A percentile compares a stretch with the other conserved stretches of the same genome.
Evolutionary conservation across 2,113 vertebrate genomes (phyloP).

Genomic region (Nothoprocta pentlandii): DNA sequence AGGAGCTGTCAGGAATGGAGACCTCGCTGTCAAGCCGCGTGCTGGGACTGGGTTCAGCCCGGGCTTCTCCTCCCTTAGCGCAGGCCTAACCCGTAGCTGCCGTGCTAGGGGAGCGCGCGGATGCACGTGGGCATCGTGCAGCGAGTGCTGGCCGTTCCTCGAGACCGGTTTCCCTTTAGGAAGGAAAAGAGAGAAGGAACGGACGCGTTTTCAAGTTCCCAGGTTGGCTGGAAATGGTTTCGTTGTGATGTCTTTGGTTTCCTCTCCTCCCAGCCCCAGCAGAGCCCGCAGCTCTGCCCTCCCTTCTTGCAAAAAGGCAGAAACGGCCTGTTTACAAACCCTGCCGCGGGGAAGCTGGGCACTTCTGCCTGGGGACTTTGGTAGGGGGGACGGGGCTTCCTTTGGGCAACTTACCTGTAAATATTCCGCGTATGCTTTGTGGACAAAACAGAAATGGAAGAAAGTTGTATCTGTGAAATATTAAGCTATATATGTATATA

Average conservation of each 20-base stretch:
- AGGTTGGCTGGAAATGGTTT: neutral
- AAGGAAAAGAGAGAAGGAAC: neutral
- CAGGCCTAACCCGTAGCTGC: too few relatives aligned
- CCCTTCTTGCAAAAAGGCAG: neutral
- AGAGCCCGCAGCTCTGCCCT: neutral
- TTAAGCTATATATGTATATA: conserved; percentile 62
- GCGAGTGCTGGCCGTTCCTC: neutral
- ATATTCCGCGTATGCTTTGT: conserved; percentile 37
- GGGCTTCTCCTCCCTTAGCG: neutral
- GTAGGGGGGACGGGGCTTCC: neutral
- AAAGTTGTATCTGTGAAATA: conserved; percentile 55
- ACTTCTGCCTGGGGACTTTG: neutral
- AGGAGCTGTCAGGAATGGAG: neutral
- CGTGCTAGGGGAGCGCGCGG: too few relatives aligned
- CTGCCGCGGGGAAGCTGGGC: neutral
- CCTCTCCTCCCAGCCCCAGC: neutral
- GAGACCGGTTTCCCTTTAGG: neutral
- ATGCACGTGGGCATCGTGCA: too few relatives aligned
- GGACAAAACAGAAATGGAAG: conserved; percentile 25
- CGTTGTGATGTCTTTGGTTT: neutral
- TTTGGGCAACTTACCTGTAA: conserved; percentile 33
- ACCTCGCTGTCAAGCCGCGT: accelerated
- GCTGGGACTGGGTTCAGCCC: too few relatives aligned
- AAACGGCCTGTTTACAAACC: neutral
- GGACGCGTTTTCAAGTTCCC: neutral